Evolutionary conservation across 2,113 vertebrate species (phyloP).

Genomic region (Eulemur macaco): DNA sequence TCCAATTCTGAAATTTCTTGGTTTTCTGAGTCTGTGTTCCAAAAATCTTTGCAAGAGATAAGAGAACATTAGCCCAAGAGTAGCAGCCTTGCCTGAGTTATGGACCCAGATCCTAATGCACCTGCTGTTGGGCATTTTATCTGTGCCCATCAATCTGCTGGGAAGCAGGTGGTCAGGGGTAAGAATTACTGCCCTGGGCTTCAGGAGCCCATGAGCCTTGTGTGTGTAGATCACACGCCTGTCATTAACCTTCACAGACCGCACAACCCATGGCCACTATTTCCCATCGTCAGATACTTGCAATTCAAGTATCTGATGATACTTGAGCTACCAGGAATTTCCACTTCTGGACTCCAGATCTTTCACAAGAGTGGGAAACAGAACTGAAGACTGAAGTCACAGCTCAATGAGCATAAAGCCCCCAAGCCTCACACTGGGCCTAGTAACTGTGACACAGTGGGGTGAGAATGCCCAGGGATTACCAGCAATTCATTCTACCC

Average conservation of each 20-base stretch:
- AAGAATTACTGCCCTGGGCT: background rate
- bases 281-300: background rate
- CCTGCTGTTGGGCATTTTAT: slow-evolving; percentile 37
- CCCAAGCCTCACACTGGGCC: background rate
- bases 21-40: background rate
- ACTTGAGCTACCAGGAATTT: background rate
- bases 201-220: background rate
- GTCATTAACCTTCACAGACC: background rate
- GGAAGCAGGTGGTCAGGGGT: background rate
- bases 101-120: background rate
- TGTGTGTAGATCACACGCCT: background rate
- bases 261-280: background rate
- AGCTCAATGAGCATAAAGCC: background rate
- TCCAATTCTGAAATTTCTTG: background rate
- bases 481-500: background rate
- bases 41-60: slow-evolving; percentile 12
- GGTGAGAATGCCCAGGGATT: background rate
- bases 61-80: background rate
- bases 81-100: slow-evolving; percentile 9
- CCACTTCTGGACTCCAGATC: background rate
- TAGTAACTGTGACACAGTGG: background rate
- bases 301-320: background rate
- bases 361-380: background rate
- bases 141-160: background rate
- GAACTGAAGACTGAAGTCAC: background rate